A percentile compares a stretch with the other conserved stretches of the same genome.
Evolutionary conservation across 2,888 invertebrate genomes (phyloP).

Genomic region (Diadromus collaris): DNA sequence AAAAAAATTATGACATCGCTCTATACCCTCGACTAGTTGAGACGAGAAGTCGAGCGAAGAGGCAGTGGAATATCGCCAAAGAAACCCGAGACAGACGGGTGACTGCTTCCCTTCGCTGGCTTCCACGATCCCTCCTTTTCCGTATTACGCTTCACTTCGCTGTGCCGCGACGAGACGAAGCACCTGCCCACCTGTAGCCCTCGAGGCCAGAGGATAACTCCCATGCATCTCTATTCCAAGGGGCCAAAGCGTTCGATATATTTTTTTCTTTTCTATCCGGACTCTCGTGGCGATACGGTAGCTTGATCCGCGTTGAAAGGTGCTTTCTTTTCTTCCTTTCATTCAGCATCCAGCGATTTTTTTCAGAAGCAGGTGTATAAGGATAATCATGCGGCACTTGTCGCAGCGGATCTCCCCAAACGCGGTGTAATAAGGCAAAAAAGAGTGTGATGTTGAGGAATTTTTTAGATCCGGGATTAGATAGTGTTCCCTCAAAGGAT

Average conservation of each 20-base stretch:
- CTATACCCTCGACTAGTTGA: background rate
- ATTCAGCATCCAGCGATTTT: constrained; percentile 16
- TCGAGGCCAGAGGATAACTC: constrained; percentile 37
- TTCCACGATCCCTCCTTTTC: constrained; percentile 43
- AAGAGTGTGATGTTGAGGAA: constrained; percentile 9
- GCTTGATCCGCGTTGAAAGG: background rate
- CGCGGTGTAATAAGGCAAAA: background rate
- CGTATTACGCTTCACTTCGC: constrained; percentile 35
- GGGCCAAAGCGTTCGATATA: constrained; percentile 6
- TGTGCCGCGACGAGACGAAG: constrained; percentile 41
- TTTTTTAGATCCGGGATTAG: background rate
- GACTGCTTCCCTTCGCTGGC: constrained; percentile 36
- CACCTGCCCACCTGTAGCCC: constrained; percentile 47
- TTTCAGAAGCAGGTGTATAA: constrained; percentile 32
- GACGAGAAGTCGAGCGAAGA: constrained; percentile 1
- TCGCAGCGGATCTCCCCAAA: background rate
- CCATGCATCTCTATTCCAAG: constrained; percentile 42
- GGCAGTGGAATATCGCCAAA: constrained; percentile 20
- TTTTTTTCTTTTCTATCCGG: constrained; percentile 49
- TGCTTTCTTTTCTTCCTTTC: background rate
- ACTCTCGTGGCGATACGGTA: constrained; percentile 43
- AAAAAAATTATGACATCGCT: background rate
- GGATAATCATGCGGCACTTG: constrained; percentile 20
- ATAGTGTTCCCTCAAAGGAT: background rate
- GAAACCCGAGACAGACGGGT: constrained; percentile 46